These are phyloP conservation scores for Uropetala carovei DNA, from an alignment of 2,888 invertebrate genomes.

Conservation along the genomic window DNA sequence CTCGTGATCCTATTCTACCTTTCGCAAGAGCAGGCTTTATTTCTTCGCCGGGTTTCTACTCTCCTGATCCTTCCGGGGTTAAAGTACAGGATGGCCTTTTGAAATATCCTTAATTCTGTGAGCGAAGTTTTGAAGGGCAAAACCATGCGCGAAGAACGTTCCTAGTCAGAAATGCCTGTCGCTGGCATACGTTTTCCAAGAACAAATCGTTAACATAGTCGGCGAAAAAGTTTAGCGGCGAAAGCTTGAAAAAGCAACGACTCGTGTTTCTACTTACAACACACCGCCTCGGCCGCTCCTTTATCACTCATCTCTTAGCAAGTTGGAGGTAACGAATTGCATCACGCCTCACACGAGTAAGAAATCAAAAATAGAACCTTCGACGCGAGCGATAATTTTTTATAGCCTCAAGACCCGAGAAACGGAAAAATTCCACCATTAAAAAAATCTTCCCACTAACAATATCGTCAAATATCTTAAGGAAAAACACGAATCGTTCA, in stretches of 20 bases:
- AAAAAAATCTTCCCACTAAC: no score
- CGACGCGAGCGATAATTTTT: neutral
- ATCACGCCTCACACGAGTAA: neutral
- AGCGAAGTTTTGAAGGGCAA: constrained; percentile 7
- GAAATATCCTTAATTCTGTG: neutral
- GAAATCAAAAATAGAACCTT: neutral
- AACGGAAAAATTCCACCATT: no score
- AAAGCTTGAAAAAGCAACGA: neutral
- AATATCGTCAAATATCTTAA: no score
- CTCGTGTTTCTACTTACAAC: neutral
- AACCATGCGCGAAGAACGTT: neutral
- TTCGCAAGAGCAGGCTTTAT: neutral
- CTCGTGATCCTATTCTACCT: constrained; percentile 22
- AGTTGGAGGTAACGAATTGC: neutral
- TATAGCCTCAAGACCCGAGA: neutral
- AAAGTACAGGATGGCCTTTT: neutral
- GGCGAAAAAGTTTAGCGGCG: neutral
- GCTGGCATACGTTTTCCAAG: neutral
- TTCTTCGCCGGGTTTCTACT: neutral
- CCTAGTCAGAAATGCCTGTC: neutral
- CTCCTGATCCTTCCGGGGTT: constrained; percentile 4
- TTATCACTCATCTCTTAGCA: neutral
- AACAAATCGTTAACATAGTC: neutral
- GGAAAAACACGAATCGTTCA: no score
- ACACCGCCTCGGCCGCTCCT: neutral